phyloP scores from a whole-genome alignment of 2,797 vertebrate genomes.

The Microctenopoma steveboyesi region DNA sequence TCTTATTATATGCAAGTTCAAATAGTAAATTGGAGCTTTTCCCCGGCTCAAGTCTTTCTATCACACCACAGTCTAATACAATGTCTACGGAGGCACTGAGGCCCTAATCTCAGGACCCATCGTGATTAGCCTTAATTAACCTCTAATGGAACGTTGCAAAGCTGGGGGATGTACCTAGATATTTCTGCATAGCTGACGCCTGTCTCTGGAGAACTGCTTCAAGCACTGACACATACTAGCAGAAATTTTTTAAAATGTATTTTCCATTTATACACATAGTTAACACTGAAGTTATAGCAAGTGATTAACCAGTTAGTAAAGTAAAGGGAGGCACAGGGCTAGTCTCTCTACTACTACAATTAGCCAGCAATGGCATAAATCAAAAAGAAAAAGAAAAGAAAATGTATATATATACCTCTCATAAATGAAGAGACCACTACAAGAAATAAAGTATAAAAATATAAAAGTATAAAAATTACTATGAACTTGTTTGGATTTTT shows the following conservation, averaged over 20 bases:
- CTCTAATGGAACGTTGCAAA: background rate
- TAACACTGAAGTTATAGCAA: background rate
- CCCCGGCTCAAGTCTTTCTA: background rate
- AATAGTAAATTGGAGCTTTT: constrained; percentile 1
- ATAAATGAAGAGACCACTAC: too few species aligned
- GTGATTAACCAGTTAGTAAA: background rate
- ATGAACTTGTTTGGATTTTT: too few species aligned
- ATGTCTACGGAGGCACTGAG: background rate
- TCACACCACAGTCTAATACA: background rate
- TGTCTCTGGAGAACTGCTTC: background rate
- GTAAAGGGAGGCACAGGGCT: background rate
- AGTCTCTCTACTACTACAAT: background rate
- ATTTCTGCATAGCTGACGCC: background rate
- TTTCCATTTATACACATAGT: background rate
- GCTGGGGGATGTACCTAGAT: background rate
- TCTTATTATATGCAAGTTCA: constrained; percentile 5
- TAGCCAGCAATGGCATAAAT: background rate
- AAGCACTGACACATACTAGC: background rate
- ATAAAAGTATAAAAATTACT: too few species aligned
- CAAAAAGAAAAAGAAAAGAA: background rate
- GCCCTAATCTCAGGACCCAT: background rate
- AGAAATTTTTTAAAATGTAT: background rate
- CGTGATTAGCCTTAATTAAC: background rate
- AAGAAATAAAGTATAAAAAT: too few species aligned
- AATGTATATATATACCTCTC: too few species aligned